Evolutionary conservation across 2,113 vertebrate species (phyloP), one percentile per base, ranked within the genome.

Genomic region (Collichthys lucidus): DNA sequence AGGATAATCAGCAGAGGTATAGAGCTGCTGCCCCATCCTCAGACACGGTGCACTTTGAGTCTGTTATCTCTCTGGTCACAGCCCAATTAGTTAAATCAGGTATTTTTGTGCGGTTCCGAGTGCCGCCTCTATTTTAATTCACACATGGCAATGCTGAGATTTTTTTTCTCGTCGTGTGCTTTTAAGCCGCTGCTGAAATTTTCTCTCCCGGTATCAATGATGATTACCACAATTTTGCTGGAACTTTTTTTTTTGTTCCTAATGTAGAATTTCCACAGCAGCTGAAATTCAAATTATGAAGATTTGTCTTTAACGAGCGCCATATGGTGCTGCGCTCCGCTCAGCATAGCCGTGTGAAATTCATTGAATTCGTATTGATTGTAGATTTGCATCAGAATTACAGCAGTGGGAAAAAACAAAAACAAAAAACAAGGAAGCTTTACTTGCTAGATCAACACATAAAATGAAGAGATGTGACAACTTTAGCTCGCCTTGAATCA

Each of bases 281-380:
- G 20, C 29, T 61, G n/a, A n/a, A 61, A 35, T 14, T 64, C 7
- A 16, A 24, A 31, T 42, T 14, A 10, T 55, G 24, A 42, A 22
- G 15, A 35, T 31, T 74, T 59, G 55, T 12, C n/a, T 61, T 26
- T 46, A 53, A 69, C 26, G 40, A 40, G 50, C 7, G 7, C 17
- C n/a, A 63, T 35, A 77, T 73, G 64, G 62, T 46, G 67, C 11
- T 56, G 2, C 61, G 3, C 31, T 57, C 0, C 11, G 22, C 5
- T 80, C 53, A 72, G 17, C 31, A 40, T 42, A 55, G 40, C 49
- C 72, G 4, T 14, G 0, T 62, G 17, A 11, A 66, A 49, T 9
- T 44, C 35, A 62, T 20, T 73, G 9, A 71, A 35, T 64, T 71
- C 3, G 22, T 17, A 40, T 42, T 65, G 46, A 72, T 44, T 68